phyloP scores from a whole-genome alignment of 2,113 vertebrate genomes.

The Acanthisitta chloris region DNA sequence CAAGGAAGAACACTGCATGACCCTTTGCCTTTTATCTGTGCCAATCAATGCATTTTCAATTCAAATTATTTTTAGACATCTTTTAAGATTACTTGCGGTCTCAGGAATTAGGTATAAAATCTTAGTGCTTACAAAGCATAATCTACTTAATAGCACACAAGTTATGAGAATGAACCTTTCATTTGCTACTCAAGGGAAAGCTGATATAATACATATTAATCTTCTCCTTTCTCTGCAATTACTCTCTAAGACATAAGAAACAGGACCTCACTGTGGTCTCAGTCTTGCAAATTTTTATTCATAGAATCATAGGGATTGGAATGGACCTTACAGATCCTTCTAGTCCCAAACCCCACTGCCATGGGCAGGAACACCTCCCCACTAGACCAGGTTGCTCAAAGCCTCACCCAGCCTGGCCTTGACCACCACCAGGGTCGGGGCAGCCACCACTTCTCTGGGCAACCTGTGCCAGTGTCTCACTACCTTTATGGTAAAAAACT shows the following conservation, averaged over 20 bases:
- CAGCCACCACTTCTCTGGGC: no score
- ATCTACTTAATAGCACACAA: conserved; percentile 5
- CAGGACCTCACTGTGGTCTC: background rate
- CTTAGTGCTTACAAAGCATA: background rate
- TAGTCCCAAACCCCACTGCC: no score
- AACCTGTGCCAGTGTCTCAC: no score
- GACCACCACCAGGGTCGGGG: no score
- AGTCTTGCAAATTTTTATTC: background rate
- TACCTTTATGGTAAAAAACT: no score
- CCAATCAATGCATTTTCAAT: conserved; percentile 1
- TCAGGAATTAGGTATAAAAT: conserved; percentile 20
- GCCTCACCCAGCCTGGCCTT: no score
- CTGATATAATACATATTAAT: conserved; percentile 13
- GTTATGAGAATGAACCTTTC: conserved; percentile 1
- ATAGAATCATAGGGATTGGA: no score
- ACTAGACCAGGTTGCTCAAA: no score
- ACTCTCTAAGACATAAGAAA: background rate
- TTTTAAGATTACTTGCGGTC: background rate
- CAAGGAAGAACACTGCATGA: background rate
- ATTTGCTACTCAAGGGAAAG: background rate
- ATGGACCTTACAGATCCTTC: no score
- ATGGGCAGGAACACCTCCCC: no score
- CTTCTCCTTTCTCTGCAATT: background rate
- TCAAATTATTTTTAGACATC: background rate
- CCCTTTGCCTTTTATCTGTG: background rate